A percentile compares a stretch with the other conserved stretches of the same genome.
phyloP scores from a whole-genome alignment of 53 echinoderm and acorn worm genomes.

The Actinopyga echinites region DNA sequence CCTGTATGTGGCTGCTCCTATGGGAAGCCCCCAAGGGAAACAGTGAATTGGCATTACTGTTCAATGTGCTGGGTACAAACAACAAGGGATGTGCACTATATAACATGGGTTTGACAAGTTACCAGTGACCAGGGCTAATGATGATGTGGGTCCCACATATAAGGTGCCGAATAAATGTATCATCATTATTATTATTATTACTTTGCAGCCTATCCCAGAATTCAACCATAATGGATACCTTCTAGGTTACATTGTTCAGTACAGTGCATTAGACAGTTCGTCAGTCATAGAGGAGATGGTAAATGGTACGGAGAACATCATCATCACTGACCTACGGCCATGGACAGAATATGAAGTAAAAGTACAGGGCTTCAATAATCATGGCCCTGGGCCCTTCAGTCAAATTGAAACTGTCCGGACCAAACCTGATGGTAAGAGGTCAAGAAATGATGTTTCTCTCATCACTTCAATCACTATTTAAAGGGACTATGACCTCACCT shows the following conservation, averaged over 20 bases:
- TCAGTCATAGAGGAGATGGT: not conserved
- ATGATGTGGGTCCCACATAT: too few relatives aligned
- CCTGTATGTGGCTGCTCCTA: too few relatives aligned
- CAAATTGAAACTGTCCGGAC: slow-evolving; percentile 37
- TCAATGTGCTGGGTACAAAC: too few relatives aligned
- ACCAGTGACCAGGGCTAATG: too few relatives aligned
- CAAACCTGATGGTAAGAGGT: slow-evolving; percentile 64
- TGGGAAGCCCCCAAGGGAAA: too few relatives aligned
- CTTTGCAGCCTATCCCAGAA: slow-evolving; percentile 55
- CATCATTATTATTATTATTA: not conserved
- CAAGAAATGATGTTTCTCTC: not conserved
- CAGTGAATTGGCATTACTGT: too few relatives aligned
- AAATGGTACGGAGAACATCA: not conserved
- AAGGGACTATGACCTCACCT: too few relatives aligned
- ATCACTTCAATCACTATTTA: not conserved
- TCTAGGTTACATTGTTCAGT: slow-evolving; percentile 67
- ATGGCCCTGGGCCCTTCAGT: slow-evolving; percentile 62
- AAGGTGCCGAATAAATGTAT: too few relatives aligned
- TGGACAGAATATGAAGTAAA: slow-evolving; percentile 69
- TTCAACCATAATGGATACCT: slow-evolving; percentile 66
- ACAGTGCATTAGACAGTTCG: slow-evolving; percentile 28
- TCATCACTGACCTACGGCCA: slow-evolving; percentile 55
- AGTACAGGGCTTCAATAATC: slow-evolving; percentile 62
- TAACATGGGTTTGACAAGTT: too few relatives aligned
- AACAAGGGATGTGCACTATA: too few relatives aligned